Percentiles rank a stretch among this genome's conserved stretches.
Evolutionary conservation across 1,140 invertebrate genomes (phyloP).

Genomic region (Trichonephila clavata): DNA sequence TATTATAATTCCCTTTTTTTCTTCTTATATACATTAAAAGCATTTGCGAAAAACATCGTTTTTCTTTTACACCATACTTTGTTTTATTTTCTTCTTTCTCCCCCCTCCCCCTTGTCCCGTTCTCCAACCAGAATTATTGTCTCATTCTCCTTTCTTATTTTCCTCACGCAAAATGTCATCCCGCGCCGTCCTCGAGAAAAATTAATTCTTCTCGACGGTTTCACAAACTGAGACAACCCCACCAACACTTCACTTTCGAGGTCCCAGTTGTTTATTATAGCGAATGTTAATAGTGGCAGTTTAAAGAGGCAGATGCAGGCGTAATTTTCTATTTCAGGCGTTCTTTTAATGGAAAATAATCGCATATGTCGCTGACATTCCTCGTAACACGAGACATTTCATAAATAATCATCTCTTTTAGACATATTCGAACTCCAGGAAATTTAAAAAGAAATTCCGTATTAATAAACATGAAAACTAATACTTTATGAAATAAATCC

Average conservation of each 20-base stretch:
- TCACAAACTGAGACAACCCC: neutral
- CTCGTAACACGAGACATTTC: neutral
- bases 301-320: neutral
- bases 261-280: neutral
- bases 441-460: no score
- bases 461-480: no score
- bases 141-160: conserved; percentile 42
- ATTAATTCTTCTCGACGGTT: conserved; percentile 20
- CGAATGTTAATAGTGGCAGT: neutral
- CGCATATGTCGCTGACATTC: neutral
- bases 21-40: conserved; percentile 38
- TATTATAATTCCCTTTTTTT: conserved; percentile 17
- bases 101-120: neutral
- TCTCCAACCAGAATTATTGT: conserved; percentile 20
- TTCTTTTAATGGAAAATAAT: neutral
- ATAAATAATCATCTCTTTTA: neutral
- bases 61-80: conserved; percentile 48
- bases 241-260: neutral
- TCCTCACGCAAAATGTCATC: conserved; percentile 35
- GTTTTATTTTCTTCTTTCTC: conserved; percentile 27
- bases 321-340: neutral
- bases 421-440: no score
- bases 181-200: conserved; percentile 22
- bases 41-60: conserved; percentile 43
- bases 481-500: no score